Base-by-base conservation (phyloP, 2,888 invertebrate species). In the Eristalinus sepulchralis region DNA sequence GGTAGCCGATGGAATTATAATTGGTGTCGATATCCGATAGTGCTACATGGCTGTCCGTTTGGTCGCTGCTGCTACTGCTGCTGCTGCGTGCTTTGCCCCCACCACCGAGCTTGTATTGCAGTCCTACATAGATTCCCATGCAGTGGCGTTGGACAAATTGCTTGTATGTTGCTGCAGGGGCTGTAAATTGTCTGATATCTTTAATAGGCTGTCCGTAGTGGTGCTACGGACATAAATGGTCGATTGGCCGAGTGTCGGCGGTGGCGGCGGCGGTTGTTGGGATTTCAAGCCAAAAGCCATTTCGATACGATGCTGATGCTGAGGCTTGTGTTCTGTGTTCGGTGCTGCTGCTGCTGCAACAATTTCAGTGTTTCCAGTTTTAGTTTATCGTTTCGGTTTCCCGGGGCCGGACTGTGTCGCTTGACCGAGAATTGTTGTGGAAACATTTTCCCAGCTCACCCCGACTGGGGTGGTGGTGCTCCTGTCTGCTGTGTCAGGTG, bases 171-270 rank as follows among this genome's bases (percentile, higher is more conserved):
- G 87, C 87, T 87, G 87, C 83, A 83, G 87, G 83, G 80, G 79
- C 83, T 87, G 87, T 87, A 87, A 87, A 87, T 87, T 87, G 83
- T 87, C 80, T 83, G 87, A 83, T 87, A 87, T 83, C 87, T 87
- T 87, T 87, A 83, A 87, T 87, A 87, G 87, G 87, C 87, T 80
- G 71, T 83, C 87, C 87, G 79, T 72, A 67, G 83, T 71, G 82
- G 78, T 86, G 73, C 78, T 82, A 78, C 78, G 78, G 70, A 73
- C 68, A 86, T 86, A 78, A 82, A 82, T 86, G 82, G 77, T 53
- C 72, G 71, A 39, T 63, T 70, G 73, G 36, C 27, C 13, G 13
- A 57, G 24, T 9, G 47, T 17, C 11, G 10, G 13, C 27, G 71
- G 27, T 27, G 27, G 27, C n/a, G 36, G 36, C 31, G 53, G 24